Conservation (phyloP, 2,113 vertebrate genomes). For the Dipodomys merriami region DNA sequence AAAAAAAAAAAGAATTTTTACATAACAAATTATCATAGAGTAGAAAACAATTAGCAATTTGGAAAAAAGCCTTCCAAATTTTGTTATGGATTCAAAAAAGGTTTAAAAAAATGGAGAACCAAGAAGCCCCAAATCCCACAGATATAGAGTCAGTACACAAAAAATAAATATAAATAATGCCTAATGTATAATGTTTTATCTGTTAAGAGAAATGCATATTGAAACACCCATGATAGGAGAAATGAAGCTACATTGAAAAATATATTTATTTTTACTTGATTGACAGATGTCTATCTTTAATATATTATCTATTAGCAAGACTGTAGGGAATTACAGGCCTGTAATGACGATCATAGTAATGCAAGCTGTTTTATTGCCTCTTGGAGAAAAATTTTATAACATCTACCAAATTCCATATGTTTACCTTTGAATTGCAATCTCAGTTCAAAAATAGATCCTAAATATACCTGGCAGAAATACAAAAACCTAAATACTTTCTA, state of each 20-base stretch:
- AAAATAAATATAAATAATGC: slow-evolving; percentile 36
- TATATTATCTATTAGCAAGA: background rate
- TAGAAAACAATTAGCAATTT: slow-evolving; percentile 46
- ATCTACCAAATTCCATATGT: background rate
- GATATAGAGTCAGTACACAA: background rate
- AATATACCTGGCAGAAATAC: slow-evolving; percentile 18
- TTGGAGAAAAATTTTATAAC: slow-evolving; percentile 35
- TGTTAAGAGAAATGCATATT: slow-evolving; percentile 31
- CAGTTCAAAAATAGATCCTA: slow-evolving; percentile 27
- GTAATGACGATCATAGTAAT: background rate
- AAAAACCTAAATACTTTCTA: background rate
- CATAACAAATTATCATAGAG: background rate
- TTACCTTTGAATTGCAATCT: slow-evolving; percentile 51
- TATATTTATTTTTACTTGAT: background rate
- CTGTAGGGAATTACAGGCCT: background rate
- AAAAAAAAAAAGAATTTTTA: slow-evolving; percentile 53
- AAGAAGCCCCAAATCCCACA: background rate
- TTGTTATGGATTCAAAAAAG: background rate
- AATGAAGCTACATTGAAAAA: slow-evolving; percentile 30
- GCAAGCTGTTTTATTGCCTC: background rate
- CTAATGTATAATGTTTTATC: slow-evolving; percentile 10
- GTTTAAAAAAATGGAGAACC: background rate
- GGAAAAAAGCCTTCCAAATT: background rate
- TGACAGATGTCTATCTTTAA: slow-evolving; percentile 52
- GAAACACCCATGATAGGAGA: background rate